A percentile compares a stretch with the other conserved stretches of the same genome.
Evolutionary conservation across 2,113 vertebrate species (phyloP).

Genomic region (Nestor notabilis): DNA sequence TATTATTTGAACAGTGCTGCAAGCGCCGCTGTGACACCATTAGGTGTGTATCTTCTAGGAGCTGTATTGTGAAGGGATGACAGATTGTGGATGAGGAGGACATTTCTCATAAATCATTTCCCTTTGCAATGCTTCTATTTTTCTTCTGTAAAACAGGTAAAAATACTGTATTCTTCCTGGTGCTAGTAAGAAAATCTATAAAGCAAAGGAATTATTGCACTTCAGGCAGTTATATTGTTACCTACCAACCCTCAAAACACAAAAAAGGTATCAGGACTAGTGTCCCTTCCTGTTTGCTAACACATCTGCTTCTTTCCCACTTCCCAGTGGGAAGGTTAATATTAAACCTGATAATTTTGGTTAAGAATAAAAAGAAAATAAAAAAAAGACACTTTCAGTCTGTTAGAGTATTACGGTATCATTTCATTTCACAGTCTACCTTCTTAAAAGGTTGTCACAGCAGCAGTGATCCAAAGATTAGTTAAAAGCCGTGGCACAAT

Average conservation of each 20-base stretch:
- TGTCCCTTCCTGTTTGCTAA: background rate
- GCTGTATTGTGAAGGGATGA: background rate
- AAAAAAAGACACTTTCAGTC: background rate
- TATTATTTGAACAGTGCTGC: background rate
- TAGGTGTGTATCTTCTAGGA: background rate
- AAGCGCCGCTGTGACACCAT: background rate
- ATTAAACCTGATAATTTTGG: background rate
- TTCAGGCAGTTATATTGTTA: background rate
- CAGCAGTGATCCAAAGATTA: slow-evolving; percentile 21
- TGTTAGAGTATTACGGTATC: background rate
- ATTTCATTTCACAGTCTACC: slow-evolving; percentile 26
- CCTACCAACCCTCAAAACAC: background rate
- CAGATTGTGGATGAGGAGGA: background rate
- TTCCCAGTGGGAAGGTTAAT: background rate
- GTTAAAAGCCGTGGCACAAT: slow-evolving; percentile 43
- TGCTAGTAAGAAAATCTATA: background rate
- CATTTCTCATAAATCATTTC: background rate
- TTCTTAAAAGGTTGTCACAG: slow-evolving; percentile 55
- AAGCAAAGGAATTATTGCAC: background rate
- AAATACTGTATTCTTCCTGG: background rate
- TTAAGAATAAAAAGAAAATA: background rate
- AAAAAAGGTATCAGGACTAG: background rate
- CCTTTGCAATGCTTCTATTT: background rate
- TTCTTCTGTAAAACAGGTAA: background rate
- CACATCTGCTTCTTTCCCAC: background rate